Conservation (phyloP, 64 coral and sea anemone species). For the Trachythela sp. region DNA sequence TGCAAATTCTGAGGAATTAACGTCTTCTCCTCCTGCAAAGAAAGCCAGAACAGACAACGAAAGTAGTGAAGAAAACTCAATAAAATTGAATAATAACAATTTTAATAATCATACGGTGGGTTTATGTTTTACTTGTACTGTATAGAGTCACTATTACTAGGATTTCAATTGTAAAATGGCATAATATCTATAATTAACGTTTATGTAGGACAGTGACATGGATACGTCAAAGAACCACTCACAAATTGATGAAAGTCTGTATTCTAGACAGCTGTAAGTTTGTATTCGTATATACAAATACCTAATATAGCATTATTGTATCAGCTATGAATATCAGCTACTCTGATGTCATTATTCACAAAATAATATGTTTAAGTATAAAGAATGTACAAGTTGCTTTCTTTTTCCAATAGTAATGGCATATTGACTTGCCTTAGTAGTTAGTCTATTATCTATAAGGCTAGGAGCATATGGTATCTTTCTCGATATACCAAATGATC, state of each 20-base stretch:
- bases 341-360: too few relatives aligned
- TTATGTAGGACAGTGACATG: conserved; percentile 12
- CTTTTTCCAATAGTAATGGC: too few relatives aligned
- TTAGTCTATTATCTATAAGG: too few relatives aligned
- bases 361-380: too few relatives aligned
- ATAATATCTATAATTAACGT: not conserved
- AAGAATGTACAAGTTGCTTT: too few relatives aligned
- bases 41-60: conserved; percentile 21
- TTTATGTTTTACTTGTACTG: not conserved
- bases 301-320: not conserved
- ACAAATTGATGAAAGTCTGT: conserved; percentile 94
- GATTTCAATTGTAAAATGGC: not conserved
- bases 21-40: conserved; percentile 78
- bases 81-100: conserved; percentile 70
- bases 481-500: too few relatives aligned
- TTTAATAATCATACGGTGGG: conserved; percentile 69
- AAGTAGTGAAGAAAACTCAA: conserved; percentile 31
- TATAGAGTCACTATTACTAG: not conserved
- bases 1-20: conserved; percentile 66
- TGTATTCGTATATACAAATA: not conserved
- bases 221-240: conserved; percentile 43
- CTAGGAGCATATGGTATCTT: too few relatives aligned
- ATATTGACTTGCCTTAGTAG: too few relatives aligned
- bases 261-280: conserved; percentile 93
- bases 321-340: too few relatives aligned